These are phyloP conservation scores for Sprattus sprattus DNA, from an alignment of 2,113 vertebrate species.

Conservation along the genomic window DNA sequence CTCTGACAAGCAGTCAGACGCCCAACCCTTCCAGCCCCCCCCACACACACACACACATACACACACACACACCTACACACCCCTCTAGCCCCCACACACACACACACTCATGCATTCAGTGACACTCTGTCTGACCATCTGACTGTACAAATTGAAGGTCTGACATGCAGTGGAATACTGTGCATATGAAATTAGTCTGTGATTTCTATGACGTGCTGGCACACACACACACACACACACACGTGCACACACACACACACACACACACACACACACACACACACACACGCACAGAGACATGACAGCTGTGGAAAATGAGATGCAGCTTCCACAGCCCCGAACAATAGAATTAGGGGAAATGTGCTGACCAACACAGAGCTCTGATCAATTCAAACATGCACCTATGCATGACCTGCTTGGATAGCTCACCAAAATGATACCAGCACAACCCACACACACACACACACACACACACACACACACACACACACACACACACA, in stretches of 20 bases:
- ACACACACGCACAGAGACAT: not conserved
- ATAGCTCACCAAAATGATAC: not conserved
- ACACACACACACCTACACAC: not conserved
- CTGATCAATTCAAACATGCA: not conserved
- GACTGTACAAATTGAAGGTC: no score
- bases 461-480: slow-evolving; percentile 57
- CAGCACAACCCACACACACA: not conserved
- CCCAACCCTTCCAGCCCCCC: slow-evolving; percentile 27
- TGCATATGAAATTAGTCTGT: no score
- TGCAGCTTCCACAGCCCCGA: not conserved
- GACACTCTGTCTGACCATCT: no score
- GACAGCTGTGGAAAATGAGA: not conserved
- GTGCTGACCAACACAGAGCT: slow-evolving; percentile 33
- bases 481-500: slow-evolving; percentile 20
- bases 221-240: no score
- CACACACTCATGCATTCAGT: not conserved
- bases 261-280: not conserved
- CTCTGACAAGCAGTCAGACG: slow-evolving; percentile 44
- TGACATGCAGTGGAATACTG: no score
- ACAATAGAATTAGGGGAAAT: slow-evolving; percentile 28
- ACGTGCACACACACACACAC: not conserved
- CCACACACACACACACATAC: not conserved
- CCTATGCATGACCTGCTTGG: no score
- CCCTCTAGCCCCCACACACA: not conserved
- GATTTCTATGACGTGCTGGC: no score